phyloP scores from a whole-genome alignment of 2,113 vertebrate species.

The Diphyllodes magnificus region DNA sequence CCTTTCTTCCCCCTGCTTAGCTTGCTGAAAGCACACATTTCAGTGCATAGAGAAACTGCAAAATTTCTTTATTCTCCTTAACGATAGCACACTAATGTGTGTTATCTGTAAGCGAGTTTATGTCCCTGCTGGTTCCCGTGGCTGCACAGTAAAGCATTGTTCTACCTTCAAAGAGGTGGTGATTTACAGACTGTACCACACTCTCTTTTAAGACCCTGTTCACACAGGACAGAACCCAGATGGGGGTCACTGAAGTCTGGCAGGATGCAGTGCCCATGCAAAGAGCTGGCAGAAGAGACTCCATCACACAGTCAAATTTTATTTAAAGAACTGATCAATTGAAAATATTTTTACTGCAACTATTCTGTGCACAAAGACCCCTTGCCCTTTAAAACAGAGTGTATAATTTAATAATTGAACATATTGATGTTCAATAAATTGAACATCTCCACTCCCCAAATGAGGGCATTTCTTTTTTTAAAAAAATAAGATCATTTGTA shows the following conservation, averaged over 20 bases:
- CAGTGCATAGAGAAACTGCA: neutral
- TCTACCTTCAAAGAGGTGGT: neutral
- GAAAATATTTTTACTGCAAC: neutral
- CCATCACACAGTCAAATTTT: neutral
- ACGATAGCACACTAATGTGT: neutral
- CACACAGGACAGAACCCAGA: neutral
- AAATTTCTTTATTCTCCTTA: neutral
- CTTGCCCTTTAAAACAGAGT: neutral
- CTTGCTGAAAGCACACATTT: neutral
- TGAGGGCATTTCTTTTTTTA: slow-evolving; percentile 23
- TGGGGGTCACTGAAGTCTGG: neutral
- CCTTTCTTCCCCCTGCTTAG: neutral
- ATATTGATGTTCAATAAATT: no score
- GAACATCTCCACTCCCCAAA: slow-evolving; percentile 8
- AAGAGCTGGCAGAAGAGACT: neutral
- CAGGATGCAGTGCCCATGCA: neutral
- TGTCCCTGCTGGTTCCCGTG: neutral
- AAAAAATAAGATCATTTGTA: slow-evolving; percentile 63
- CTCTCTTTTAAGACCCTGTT: neutral
- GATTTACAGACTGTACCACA: neutral
- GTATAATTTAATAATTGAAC: no score
- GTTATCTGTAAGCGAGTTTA: neutral
- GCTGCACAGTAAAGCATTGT: neutral
- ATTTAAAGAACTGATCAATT: neutral
- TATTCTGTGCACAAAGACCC: neutral